Evolutionary conservation across 2,888 invertebrate genomes (phyloP), one percentile per base, ranked within the genome.

Genomic region (Torymus texanus): DNA sequence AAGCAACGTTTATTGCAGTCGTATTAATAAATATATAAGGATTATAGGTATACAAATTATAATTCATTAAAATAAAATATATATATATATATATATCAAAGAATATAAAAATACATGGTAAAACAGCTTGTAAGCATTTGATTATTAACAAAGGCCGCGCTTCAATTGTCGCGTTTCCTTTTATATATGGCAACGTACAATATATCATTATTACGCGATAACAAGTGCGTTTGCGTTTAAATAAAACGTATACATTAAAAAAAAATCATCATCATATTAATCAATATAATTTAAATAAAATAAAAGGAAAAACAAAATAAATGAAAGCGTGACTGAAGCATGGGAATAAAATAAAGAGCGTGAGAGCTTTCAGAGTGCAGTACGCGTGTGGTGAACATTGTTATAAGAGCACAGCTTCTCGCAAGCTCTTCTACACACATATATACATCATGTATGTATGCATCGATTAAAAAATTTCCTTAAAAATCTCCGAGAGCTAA

Each of bases 1-100:
- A 79, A 79, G 76, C 79, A 81, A 81, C 41, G n/a, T 81, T 81
- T 81, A 81, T 81, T 81, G 51, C 55, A 72, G 55, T 56, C 21
- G n/a, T 62, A 62, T 75, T 73, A 81, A 79, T 77, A 81, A 79
- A 81, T 79, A 81, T 74, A 81, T 79, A 51, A 13, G 63, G 29
- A 63, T 63, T 75, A 78, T 21, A 59, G n/a, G 18, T 68, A 41
- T 41, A 67, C 18, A 78, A 75, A 58, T 12, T 56, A 66, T 67
- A 74, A 70, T 76, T 65, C 61, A 74, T 75, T 72, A 76, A 58
- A 65, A 58, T 71, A 41, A 73, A 59, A 65, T 41, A 65, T n/a
- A 21, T 21, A 21, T 21, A 50, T n/a, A 68, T 41, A 41, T 41
- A 29, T 29, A 67, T 21, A 53, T 50, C 59, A 78, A 62, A 41